Conservation (phyloP, 1,140 invertebrate genomes). For the Copidosoma floridanum region DNA sequence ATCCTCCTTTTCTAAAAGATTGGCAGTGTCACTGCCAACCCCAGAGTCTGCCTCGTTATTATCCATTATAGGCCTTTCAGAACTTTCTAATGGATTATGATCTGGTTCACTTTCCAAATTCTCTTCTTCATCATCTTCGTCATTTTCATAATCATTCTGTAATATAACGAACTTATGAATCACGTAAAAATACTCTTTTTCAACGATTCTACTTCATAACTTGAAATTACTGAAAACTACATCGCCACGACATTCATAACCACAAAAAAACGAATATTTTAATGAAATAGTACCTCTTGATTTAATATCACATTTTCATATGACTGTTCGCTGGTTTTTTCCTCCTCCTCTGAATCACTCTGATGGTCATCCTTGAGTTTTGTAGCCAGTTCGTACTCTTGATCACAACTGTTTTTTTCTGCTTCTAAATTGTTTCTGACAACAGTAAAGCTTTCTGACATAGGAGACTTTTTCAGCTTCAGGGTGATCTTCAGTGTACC, state of each 20-base stretch:
- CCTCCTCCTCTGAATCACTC: conserved; percentile 38
- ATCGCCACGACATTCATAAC: too few species aligned
- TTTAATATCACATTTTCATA: conserved; percentile 51
- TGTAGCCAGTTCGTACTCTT: conserved; percentile 44
- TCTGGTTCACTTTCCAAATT: conserved; percentile 40
- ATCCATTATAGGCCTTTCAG: conserved; percentile 48
- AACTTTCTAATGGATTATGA: conserved; percentile 45
- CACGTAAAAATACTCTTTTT: too few species aligned
- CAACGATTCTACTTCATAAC: conserved; percentile 3
- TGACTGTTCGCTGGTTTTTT: conserved; percentile 39
- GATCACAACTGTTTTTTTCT: conserved; percentile 24
- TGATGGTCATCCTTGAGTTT: conserved; percentile 44
- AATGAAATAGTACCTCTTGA: conserved; percentile 40
- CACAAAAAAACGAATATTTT: conserved; percentile 1
- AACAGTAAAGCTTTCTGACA: conserved; percentile 49
- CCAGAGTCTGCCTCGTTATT: conserved; percentile 53
- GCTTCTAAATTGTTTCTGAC: conserved; percentile 44
- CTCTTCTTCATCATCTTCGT: conserved; percentile 12
- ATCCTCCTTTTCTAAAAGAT: conserved; percentile 51
- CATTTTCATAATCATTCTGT: conserved; percentile 45
- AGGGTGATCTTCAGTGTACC: conserved; percentile 49
- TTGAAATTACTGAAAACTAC: background rate
- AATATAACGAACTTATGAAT: background rate
- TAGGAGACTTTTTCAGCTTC: conserved; percentile 47
- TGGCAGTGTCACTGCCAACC: conserved; percentile 54